A percentile compares a stretch with the other conserved stretches of the same genome.
Evolutionary conservation across 2,113 vertebrate species (phyloP).

Genomic region (Pipra filicauda): DNA sequence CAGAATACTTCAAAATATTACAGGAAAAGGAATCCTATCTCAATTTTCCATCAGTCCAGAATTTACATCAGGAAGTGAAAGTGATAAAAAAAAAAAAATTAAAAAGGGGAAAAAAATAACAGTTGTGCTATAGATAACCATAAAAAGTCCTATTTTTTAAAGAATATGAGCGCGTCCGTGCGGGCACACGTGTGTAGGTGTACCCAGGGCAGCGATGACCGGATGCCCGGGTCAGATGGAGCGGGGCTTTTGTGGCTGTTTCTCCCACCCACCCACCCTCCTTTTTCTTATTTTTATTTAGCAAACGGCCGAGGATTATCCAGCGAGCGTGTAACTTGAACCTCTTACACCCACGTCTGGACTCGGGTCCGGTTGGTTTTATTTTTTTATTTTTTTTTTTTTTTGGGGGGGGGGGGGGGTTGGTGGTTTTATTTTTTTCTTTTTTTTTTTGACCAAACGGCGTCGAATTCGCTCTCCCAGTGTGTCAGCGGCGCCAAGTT

Average conservation of each 20-base stretch:
- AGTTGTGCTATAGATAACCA: neutral
- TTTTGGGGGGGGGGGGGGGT: no score
- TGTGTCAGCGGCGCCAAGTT: constrained; percentile 24
- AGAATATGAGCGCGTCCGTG: neutral
- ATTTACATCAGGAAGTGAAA: neutral
- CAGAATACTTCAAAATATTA: neutral
- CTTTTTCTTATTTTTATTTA: neutral
- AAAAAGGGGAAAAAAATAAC: rapidly evolving
- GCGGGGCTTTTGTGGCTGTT: neutral
- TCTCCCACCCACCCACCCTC: neutral
- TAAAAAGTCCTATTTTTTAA: neutral
- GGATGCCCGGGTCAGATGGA: neutral
- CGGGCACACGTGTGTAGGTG: neutral
- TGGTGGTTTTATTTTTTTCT: neutral
- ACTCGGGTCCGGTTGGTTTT: neutral
- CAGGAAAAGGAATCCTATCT: neutral
- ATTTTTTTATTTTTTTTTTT: neutral
- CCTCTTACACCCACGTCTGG: neutral
- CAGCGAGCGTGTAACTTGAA: neutral
- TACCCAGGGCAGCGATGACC: neutral
- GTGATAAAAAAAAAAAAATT: neutral
- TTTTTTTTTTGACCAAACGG: neutral
- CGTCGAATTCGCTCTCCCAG: neutral
- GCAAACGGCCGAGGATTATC: neutral
- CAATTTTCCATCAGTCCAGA: neutral